Conservation (phyloP, 2,113 vertebrate genomes). For the Hippocampus guttulatus region DNA sequence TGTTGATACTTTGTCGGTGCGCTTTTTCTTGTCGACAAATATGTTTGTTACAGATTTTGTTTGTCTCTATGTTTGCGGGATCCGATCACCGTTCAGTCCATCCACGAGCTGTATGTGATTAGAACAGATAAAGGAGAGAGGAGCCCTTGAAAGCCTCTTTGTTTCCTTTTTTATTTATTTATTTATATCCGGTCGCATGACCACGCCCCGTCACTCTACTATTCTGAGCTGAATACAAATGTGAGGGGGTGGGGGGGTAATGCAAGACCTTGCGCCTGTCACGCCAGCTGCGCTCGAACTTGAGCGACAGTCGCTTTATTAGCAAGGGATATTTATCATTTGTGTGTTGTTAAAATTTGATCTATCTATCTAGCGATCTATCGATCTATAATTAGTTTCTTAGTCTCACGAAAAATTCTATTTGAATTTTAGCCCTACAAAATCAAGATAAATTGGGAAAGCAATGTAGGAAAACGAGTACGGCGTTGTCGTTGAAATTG, state of each 20-base stretch:
- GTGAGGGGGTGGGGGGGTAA: slow-evolving; percentile 10
- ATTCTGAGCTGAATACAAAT: slow-evolving; percentile 67
- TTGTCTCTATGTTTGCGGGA: too few species aligned
- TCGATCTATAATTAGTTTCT: slow-evolving; percentile 11
- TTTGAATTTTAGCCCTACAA: neutral
- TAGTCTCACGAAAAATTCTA: neutral
- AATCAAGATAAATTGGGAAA: slow-evolving; percentile 15
- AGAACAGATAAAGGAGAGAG: slow-evolving; percentile 41
- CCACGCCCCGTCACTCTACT: slow-evolving; percentile 18
- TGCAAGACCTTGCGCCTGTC: slow-evolving; percentile 62
- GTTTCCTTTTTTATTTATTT: slow-evolving; percentile 42
- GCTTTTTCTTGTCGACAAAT: too few species aligned
- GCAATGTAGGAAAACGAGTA: neutral
- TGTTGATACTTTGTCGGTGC: too few species aligned
- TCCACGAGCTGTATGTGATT: slow-evolving; percentile 51
- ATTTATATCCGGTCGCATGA: slow-evolving; percentile 3
- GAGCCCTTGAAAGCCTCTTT: slow-evolving; percentile 63
- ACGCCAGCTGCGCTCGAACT: slow-evolving; percentile 57
- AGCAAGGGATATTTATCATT: slow-evolving; percentile 30
- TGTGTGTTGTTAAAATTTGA: neutral
- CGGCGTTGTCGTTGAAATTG: slow-evolving; percentile 29
- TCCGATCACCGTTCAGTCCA: too few species aligned
- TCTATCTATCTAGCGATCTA: too few species aligned
- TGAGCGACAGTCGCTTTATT: slow-evolving; percentile 38
- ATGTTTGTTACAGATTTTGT: too few species aligned